Conservation (phyloP, 2,797 vertebrate genomes). For the Crenichthys baileyi region DNA sequence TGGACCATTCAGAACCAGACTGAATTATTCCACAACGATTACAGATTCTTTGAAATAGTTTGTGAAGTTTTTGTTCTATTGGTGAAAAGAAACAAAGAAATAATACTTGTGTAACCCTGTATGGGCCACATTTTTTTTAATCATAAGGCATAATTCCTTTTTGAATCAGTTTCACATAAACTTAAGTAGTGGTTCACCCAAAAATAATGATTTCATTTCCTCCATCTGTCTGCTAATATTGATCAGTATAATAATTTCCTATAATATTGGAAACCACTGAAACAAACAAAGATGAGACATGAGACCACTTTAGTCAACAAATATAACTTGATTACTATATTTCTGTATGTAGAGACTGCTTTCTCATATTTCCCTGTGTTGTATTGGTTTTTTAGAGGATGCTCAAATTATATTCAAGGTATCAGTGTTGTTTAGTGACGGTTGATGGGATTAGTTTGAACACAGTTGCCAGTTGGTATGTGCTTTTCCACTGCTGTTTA, state of each 20-base stretch:
- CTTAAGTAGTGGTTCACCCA: neutral
- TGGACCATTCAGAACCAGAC: neutral
- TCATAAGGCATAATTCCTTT: neutral
- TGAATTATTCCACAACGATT: too few relatives aligned
- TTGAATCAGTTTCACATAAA: neutral
- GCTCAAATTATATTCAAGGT: slow-evolving; percentile 11
- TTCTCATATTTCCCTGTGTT: neutral
- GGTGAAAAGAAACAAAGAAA: neutral
- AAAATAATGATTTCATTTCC: neutral
- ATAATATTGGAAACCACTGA: neutral
- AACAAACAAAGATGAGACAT: neutral
- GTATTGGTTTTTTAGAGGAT: neutral
- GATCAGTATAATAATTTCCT: neutral
- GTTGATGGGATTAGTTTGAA: slow-evolving; percentile 40
- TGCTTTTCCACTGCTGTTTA: slow-evolving; percentile 62
- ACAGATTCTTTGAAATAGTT: neutral
- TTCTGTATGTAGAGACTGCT: neutral
- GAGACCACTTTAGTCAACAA: neutral
- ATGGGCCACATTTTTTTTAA: too few relatives aligned
- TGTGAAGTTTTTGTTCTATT: neutral
- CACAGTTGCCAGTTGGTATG: slow-evolving; percentile 38
- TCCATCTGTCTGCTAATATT: neutral
- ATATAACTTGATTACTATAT: neutral
- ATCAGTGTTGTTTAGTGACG: neutral
- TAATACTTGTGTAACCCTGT: neutral